These are phyloP conservation scores for Linyphia triangularis DNA, from an alignment of 2,888 invertebrate genomes.

Conservation along the genomic window DNA sequence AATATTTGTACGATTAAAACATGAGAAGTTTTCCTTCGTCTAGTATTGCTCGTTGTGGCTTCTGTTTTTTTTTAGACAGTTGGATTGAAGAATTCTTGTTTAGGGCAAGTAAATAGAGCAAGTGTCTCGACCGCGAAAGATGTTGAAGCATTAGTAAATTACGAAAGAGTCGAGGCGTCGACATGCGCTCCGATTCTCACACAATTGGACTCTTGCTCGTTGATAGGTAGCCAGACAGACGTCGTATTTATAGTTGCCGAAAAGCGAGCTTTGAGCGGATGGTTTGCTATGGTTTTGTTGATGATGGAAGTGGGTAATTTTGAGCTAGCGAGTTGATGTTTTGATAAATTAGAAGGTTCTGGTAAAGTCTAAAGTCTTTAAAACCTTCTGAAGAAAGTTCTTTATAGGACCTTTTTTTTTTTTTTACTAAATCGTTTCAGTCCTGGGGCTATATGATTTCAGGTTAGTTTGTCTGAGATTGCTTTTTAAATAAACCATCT, in stretches of 20 bases:
- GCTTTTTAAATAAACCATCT: too few species aligned
- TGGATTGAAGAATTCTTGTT: background rate
- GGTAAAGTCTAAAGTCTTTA: background rate
- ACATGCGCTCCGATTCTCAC: background rate
- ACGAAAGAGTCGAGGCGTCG: constrained; percentile 40
- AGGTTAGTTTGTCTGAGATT: too few species aligned
- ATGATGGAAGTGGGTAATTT: constrained; percentile 44
- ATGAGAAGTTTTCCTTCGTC: too few species aligned
- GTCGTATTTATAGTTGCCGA: constrained; percentile 64
- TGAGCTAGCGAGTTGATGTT: constrained; percentile 53
- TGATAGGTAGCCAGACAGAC: constrained; percentile 61
- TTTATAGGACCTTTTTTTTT: too few species aligned
- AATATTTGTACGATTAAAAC: too few species aligned
- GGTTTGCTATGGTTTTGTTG: background rate
- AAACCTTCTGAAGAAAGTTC: background rate
- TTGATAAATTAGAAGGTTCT: constrained; percentile 43
- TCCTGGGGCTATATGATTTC: too few species aligned
- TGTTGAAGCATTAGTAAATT: constrained; percentile 56
- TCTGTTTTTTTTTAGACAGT: too few species aligned
- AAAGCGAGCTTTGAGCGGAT: constrained; percentile 53
- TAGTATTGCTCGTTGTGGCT: too few species aligned
- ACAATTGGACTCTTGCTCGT: constrained; percentile 41
- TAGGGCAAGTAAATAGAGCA: constrained; percentile 18
- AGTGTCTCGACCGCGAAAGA: constrained; percentile 8
- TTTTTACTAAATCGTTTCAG: too few species aligned